Evolutionary conservation across 2,888 invertebrate species (phyloP).

Genomic region (Mimas tiliae): DNA sequence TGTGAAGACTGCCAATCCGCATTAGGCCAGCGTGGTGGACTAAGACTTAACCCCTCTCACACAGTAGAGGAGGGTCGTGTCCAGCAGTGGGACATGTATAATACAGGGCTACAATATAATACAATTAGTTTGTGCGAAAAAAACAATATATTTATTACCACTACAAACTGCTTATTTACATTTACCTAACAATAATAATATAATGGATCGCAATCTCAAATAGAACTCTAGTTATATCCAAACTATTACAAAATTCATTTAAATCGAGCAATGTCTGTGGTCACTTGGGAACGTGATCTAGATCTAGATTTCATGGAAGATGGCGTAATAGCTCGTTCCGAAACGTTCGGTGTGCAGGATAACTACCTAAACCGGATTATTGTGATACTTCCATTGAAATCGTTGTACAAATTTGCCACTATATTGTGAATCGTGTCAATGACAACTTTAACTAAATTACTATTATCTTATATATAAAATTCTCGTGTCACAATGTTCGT

Average conservation of each 20-base stretch:
- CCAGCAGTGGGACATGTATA: too few species aligned
- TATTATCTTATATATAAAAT: too few species aligned
- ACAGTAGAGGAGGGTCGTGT: too few species aligned
- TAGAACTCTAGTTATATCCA: too few species aligned
- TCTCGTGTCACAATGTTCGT: too few species aligned
- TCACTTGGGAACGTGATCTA: constrained; percentile 18
- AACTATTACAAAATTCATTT: constrained; percentile 1
- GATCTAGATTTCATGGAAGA: constrained; percentile 13
- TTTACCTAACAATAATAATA: background rate
- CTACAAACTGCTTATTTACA: constrained; percentile 1
- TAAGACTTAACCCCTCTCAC: too few species aligned
- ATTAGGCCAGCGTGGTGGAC: too few species aligned
- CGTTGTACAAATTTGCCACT: background rate
- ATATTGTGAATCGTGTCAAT: background rate
- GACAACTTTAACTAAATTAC: background rate
- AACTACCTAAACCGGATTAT: constrained; percentile 9
- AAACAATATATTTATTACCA: background rate
- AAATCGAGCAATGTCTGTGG: constrained; percentile 5
- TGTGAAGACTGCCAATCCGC: too few species aligned
- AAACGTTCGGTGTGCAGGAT: constrained; percentile 14
- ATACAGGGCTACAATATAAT: too few species aligned
- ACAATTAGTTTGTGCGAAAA: background rate
- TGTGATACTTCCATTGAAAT: constrained; percentile 11
- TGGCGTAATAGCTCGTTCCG: constrained; percentile 19
- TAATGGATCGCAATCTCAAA: background rate